phyloP scores from a whole-genome alignment of 2,113 vertebrate genomes.

The Rhizomys pruinosus region DNA sequence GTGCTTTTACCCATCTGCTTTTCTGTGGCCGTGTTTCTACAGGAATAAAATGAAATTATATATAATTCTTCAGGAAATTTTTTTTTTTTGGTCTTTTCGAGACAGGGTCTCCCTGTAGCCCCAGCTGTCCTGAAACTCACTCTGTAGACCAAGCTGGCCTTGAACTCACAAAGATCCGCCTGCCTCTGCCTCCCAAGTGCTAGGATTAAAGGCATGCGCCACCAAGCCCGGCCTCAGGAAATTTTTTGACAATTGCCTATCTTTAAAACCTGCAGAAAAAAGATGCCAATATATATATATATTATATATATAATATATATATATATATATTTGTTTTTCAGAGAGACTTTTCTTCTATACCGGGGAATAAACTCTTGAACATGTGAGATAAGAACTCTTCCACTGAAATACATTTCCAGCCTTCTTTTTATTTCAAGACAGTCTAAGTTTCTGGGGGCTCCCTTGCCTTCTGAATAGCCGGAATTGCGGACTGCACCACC shows the following conservation, averaged over 20 bases:
- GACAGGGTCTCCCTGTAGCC: too few relatives aligned
- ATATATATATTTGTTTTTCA: background rate
- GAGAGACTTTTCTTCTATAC: background rate
- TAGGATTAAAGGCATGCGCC: too few relatives aligned
- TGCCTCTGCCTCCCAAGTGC: too few relatives aligned
- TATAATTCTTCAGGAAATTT: constrained; percentile 4
- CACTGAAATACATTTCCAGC: background rate
- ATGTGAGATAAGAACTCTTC: background rate
- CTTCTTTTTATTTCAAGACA: background rate
- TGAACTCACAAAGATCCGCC: too few relatives aligned
- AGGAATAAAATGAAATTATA: background rate
- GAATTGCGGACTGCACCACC: background rate
- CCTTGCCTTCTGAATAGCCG: background rate
- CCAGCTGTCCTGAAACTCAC: too few relatives aligned
- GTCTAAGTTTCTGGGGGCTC: background rate
- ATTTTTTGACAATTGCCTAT: background rate
- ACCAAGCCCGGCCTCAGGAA: too few relatives aligned
- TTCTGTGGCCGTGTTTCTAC: background rate
- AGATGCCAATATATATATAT: background rate
- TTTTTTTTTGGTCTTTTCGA: too few relatives aligned
- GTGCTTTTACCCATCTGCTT: background rate
- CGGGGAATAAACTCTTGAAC: background rate
- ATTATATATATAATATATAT: too few relatives aligned
- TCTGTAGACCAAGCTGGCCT: too few relatives aligned
- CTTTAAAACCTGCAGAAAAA: background rate